These are phyloP conservation scores for Polyommatus icarus DNA, from an alignment of 2,888 invertebrate genomes.

Conservation along the genomic window DNA sequence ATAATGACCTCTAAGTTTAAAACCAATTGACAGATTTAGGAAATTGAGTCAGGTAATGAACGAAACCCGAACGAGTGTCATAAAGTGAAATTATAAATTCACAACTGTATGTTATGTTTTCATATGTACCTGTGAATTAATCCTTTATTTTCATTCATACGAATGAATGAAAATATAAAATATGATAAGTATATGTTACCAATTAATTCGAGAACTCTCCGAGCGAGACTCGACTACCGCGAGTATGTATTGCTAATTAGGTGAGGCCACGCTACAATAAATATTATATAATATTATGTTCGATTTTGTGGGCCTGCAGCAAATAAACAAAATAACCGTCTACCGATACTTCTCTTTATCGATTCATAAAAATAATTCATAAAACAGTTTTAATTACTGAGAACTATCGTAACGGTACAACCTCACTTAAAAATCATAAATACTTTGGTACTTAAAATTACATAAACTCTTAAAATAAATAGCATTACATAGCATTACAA, in stretches of 20 bases:
- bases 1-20: not conserved
- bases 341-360: not conserved
- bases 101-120: not conserved
- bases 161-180: constrained; percentile 23
- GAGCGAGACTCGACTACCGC: constrained; percentile 4
- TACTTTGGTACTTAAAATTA: no score
- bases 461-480: no score
- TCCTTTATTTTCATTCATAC: not conserved
- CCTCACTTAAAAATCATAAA: no score
- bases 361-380: not conserved
- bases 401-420: no score
- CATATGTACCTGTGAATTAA: not conserved
- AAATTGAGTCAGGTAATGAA: not conserved
- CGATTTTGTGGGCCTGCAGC: not conserved
- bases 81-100: not conserved
- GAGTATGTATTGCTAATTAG: constrained; percentile 24
- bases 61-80: not conserved
- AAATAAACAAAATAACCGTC: not conserved
- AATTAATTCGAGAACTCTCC: constrained; percentile 23
- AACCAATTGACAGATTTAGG: not conserved
- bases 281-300: not conserved
- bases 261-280: constrained; percentile 23
- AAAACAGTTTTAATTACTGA: not conserved
- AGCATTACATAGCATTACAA: no score
- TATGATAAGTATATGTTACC: constrained; percentile 12